A percentile compares a stretch with the other conserved stretches of the same genome.
These are phyloP conservation scores for Onychomys arenicola DNA, from an alignment of 2,797 vertebrate genomes.

Conservation along the genomic window DNA sequence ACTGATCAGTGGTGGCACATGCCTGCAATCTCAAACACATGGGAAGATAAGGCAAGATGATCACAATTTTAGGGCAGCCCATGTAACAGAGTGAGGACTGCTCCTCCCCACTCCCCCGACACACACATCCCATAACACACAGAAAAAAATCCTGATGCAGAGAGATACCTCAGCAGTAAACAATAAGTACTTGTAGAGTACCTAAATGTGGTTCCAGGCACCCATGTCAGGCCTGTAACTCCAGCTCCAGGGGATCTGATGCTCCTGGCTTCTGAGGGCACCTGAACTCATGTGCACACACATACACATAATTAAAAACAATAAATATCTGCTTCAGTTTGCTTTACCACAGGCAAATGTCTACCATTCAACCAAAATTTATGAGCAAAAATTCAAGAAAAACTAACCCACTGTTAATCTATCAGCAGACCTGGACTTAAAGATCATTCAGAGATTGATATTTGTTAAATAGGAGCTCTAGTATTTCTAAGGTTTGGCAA, in stretches of 20 bases:
- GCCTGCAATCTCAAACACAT: not conserved
- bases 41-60: not conserved
- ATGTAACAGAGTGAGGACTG: not conserved
- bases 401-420: not conserved
- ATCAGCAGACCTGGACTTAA: not conserved
- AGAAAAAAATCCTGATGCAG: not conserved
- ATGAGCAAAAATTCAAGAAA: not conserved
- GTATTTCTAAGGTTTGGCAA: not conserved
- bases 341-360: not conserved
- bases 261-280: not conserved
- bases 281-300: not conserved
- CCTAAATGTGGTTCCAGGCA: not conserved
- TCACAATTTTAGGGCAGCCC: not conserved
- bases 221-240: not conserved
- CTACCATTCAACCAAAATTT: not conserved
- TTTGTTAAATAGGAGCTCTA: too few relatives aligned
- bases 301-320: not conserved
- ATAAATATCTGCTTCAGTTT: not conserved
- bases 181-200: not conserved
- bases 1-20: not conserved
- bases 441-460: not conserved
- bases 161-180: not conserved
- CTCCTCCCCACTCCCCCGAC: too few relatives aligned
- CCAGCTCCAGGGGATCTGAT: not conserved
- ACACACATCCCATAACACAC: not conserved